A percentile compares a stretch with the other conserved stretches of the same genome.
Evolutionary conservation across 1,140 invertebrate genomes (phyloP).

Genomic region (Pseudomyrmex pallidus): DNA sequence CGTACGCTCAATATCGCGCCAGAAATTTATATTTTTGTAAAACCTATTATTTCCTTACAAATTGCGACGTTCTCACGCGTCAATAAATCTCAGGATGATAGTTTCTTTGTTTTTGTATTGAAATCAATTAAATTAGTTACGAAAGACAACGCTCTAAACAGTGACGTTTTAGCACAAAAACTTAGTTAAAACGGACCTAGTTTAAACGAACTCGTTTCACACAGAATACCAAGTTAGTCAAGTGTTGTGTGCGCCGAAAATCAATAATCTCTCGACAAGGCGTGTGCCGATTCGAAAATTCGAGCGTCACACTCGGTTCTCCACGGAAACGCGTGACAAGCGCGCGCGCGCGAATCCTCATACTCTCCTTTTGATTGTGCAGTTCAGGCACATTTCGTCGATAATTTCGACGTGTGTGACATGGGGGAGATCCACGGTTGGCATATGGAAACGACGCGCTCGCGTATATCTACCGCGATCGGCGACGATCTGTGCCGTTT

Average conservation of each 20-base stretch:
- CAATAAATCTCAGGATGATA: too few species aligned
- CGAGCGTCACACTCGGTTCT: background rate
- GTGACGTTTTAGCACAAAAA: too few species aligned
- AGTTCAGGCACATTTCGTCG: constrained; percentile 58
- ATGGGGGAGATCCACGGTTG: constrained; percentile 29
- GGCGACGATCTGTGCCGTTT: constrained; percentile 63
- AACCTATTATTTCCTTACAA: too few species aligned
- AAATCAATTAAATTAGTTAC: too few species aligned
- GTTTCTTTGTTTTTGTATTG: too few species aligned
- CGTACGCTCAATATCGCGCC: background rate
- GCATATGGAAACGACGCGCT: constrained; percentile 40
- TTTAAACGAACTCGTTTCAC: too few species aligned
- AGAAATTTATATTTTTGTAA: too few species aligned
- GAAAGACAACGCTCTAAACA: too few species aligned
- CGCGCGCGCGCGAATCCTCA: background rate
- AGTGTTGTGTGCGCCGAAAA: background rate
- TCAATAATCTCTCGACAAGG: constrained; percentile 3
- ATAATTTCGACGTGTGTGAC: constrained; percentile 36
- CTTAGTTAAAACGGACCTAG: too few species aligned
- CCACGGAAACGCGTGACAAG: background rate
- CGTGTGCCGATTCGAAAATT: constrained; percentile 6
- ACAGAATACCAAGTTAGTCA: too few species aligned
- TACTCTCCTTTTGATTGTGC: constrained; percentile 34
- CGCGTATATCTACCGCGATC: constrained; percentile 37
- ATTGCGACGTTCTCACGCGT: too few species aligned